Conservation (phyloP, 37 sponge, comb jelly and placozoan species). For the Tethya wilhelma region DNA sequence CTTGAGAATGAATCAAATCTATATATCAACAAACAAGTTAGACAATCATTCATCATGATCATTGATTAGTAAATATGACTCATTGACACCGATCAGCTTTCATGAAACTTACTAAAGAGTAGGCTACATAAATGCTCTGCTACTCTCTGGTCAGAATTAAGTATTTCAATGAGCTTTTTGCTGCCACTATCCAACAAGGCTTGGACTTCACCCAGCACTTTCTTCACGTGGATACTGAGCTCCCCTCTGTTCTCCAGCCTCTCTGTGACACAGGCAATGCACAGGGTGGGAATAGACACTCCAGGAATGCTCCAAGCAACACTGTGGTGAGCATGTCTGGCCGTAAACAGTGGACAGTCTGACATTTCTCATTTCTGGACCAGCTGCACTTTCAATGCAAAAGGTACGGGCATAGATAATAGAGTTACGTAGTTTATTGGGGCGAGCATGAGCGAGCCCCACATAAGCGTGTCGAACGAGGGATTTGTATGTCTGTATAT, state of each 20-base stretch:
- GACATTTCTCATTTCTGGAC: neutral
- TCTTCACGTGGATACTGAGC: constrained; percentile 28
- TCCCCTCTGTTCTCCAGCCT: constrained; percentile 37
- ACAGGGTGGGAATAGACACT: constrained; percentile 56
- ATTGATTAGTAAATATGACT: neutral
- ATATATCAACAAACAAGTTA: neutral
- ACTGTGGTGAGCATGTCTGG: constrained; percentile 66
- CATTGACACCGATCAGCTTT: too few relatives aligned
- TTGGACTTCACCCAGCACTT: constrained; percentile 53
- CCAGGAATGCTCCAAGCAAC: constrained; percentile 62
- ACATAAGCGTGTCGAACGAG: too few relatives aligned
- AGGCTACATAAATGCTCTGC: constrained; percentile 32
- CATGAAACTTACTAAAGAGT: constrained; percentile 68
- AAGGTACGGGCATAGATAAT: too few relatives aligned
- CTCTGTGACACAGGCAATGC: constrained; percentile 66
- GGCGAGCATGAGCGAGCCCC: too few relatives aligned
- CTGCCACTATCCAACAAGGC: constrained; percentile 24
- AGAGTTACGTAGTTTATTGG: too few relatives aligned
- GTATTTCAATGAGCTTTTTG: neutral
- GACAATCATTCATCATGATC: neutral
- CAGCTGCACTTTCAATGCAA: too few relatives aligned
- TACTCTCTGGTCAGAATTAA: constrained; percentile 43
- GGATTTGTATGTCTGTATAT: too few relatives aligned
- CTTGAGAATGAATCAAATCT: neutral
- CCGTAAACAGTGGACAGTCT: constrained; percentile 42